phyloP scores from a whole-genome alignment of 2,888 invertebrate species.

The Lissonota sp. region DNA sequence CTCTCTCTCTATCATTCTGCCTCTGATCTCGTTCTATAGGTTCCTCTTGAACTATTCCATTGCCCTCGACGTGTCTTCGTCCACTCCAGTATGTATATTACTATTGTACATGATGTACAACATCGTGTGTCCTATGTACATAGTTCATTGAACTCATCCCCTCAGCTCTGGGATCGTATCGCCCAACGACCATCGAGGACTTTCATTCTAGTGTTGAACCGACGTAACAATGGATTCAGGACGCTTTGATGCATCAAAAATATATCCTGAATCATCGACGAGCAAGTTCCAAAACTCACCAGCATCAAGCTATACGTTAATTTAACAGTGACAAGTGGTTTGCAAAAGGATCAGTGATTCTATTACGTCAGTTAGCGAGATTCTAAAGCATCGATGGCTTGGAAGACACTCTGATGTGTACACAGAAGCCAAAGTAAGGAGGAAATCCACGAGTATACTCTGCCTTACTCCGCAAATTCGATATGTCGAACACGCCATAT shows the following conservation, averaged over 20 bases:
- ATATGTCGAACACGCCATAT: slow-evolving; percentile 49
- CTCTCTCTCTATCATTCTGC: slow-evolving; percentile 4
- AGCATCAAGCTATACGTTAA: neutral
- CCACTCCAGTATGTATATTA: slow-evolving; percentile 15
- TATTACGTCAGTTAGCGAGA: neutral
- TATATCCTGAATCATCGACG: neutral
- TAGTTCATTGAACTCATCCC: slow-evolving; percentile 8
- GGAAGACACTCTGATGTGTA: neutral
- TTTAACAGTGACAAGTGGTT: no score
- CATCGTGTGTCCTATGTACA: neutral
- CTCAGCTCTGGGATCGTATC: neutral
- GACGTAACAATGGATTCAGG: neutral
- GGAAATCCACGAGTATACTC: neutral
- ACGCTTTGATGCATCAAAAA: neutral
- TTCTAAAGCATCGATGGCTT: slow-evolving; percentile 2
- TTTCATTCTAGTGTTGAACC: neutral
- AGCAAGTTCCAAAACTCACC: neutral
- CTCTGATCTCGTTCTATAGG: neutral
- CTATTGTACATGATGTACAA: slow-evolving; percentile 27
- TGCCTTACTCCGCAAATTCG: slow-evolving; percentile 5
- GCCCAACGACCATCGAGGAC: slow-evolving; percentile 16
- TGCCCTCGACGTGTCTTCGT: slow-evolving; percentile 12
- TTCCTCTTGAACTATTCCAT: slow-evolving; percentile 9
- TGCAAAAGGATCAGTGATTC: neutral
- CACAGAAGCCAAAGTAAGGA: neutral